phyloP scores from a whole-genome alignment of 2,113 vertebrate genomes.

The Rostratula benghalensis region DNA sequence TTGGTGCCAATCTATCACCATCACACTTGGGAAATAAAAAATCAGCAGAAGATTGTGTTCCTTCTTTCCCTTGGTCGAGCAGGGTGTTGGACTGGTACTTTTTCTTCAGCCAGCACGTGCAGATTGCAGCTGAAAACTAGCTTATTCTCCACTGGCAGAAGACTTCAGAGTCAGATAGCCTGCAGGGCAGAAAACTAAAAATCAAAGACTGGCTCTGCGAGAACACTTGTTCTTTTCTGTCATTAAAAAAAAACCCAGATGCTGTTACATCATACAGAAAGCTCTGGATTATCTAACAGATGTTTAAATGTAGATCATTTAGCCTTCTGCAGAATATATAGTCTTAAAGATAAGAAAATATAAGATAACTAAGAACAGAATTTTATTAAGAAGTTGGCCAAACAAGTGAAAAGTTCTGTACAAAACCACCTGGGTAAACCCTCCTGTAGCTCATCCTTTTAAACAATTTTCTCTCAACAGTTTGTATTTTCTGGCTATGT shows the following conservation, averaged over 20 bases:
- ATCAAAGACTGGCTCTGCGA: conserved; percentile 5
- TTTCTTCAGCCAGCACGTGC: not conserved
- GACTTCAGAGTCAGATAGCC: not conserved
- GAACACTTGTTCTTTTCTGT: conserved; percentile 15
- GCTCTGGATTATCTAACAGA: not conserved
- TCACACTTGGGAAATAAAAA: not conserved
- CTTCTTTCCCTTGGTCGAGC: not conserved
- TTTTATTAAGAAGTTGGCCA: not conserved
- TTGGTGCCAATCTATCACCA: not conserved
- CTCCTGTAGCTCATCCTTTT: not conserved
- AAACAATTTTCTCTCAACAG: not conserved
- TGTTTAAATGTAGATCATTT: not conserved
- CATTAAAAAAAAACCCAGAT: not conserved
- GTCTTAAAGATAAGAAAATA: not conserved
- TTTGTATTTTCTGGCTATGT: not conserved
- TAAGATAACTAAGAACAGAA: not conserved
- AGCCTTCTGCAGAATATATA: not conserved
- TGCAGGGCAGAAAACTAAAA: conserved; percentile 35
- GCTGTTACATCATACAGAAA: conserved; percentile 3
- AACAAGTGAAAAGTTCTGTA: not conserved
- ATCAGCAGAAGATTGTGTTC: not conserved
- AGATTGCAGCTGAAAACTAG: not conserved
- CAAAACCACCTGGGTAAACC: not conserved
- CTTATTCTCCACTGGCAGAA: not conserved
- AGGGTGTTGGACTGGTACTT: not conserved